Percentiles rank a stretch among this genome's conserved stretches.
Evolutionary conservation across 2,888 invertebrate genomes (phyloP).

Genomic region (Dasysyrphus albostriatus): DNA sequence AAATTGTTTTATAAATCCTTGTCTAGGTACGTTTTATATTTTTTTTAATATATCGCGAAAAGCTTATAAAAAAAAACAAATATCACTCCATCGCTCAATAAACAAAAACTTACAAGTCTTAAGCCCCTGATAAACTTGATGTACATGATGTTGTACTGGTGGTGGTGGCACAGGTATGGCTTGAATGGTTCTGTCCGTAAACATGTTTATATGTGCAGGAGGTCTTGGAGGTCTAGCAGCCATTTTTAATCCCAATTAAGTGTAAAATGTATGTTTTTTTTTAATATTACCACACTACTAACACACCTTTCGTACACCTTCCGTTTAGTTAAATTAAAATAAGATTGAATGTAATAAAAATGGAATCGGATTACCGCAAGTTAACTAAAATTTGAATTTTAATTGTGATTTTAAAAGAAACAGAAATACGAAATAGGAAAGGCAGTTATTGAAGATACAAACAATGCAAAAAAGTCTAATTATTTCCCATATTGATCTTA

Average conservation of each 20-base stretch:
- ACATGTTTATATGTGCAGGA: conserved; percentile 54
- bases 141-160: conserved; percentile 29
- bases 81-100: too few species aligned
- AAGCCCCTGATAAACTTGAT: conserved; percentile 68
- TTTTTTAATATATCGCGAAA: too few species aligned
- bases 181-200: conserved; percentile 55
- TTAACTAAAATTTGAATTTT: neutral
- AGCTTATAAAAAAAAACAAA: too few species aligned
- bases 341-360: neutral
- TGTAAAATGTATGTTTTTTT: neutral
- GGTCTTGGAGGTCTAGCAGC: conserved; percentile 33
- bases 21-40: too few species aligned
- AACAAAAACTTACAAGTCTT: conserved; percentile 66
- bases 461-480: too few species aligned
- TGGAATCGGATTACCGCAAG: neutral
- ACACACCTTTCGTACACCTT: neutral
- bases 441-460: neutral
- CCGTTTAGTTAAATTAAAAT: neutral
- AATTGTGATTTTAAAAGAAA: neutral
- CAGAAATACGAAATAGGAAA: neutral
- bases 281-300: neutral
- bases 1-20: too few species aligned
- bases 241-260: conserved; percentile 37
- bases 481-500: neutral
- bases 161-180: conserved; percentile 46